A percentile compares a stretch with the other conserved stretches of the same genome.
These are phyloP conservation scores for Pristionchus pacificus DNA, from an alignment of 1,140 invertebrate genomes.

Conservation along the genomic window DNA sequence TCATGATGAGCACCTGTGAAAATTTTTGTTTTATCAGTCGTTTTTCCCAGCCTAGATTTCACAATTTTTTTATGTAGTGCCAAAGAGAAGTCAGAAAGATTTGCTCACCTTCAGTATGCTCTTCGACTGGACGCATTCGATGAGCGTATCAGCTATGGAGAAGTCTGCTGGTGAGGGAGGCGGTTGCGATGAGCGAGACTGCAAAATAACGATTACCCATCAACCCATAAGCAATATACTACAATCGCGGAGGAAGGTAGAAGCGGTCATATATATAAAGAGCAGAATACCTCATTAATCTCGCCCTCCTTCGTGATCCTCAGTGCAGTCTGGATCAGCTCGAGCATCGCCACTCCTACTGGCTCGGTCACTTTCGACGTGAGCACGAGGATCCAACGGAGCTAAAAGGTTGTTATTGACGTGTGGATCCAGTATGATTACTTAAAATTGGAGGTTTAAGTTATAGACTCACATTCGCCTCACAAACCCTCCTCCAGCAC, in stretches of 20 bases:
- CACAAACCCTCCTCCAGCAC: conserved; percentile 24
- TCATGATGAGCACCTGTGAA: conserved; percentile 75
- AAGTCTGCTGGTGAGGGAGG: background rate
- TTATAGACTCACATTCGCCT: conserved; percentile 4
- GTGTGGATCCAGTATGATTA: background rate
- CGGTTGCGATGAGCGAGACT: background rate
- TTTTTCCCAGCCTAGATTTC: background rate
- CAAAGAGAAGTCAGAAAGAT: no score
- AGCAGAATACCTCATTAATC: background rate
- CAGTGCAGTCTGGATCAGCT: conserved; percentile 5
- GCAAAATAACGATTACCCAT: background rate
- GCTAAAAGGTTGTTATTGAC: no score
- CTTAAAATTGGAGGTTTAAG: background rate
- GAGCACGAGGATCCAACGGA: conserved; percentile 10
- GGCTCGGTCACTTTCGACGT: background rate
- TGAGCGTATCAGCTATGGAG: background rate
- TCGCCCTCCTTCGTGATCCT: background rate
- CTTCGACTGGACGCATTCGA: background rate
- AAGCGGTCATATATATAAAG: no score
- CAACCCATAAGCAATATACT: no score
- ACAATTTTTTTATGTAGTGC: background rate
- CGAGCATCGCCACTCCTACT: background rate
- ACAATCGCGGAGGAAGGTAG: no score
- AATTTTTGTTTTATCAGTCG: conserved; percentile 67
- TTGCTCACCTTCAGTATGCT: background rate